Evolutionary conservation across 2,888 invertebrate species (phyloP), one percentile per base, ranked within the genome.

Genomic region (Drosophila greeni): DNA sequence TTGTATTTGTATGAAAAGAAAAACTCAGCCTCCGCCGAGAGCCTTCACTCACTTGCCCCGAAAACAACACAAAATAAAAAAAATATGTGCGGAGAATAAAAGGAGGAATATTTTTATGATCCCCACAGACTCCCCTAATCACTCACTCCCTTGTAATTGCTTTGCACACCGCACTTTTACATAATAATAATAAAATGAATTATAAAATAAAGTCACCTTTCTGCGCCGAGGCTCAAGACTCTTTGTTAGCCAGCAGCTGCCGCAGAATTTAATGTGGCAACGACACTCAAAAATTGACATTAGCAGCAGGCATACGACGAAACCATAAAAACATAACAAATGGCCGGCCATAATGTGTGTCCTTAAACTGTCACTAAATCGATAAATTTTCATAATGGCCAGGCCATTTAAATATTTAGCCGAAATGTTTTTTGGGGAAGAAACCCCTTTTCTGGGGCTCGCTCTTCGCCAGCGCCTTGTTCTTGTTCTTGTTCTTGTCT

Each of bases 351-450:
- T 86, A 86, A 85, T 84, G 85, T 84, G 85, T 82, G 82, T 76
- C 78, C 78, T 86, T 85, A 86, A 86, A 86, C 85, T 85, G 85
- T 86, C 86, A 82, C 82, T 84, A 85, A 85, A 85, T 85, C 85
- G 85, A 85, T 86, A 85, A 86, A 85, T 85, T 85, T 85, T 85
- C 78, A 85, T 86, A 85, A 77, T 85, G 85, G 76, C 74, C 80
- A 54, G 77, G 83, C 75, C 84, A 84, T 85, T 85, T 83, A 75
- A 82, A 85, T 82, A 81, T 81, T 80, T 78, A 75, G 73, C 70
- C 72, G 47, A 42, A 39, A 71, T 54, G 67, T 33, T 40, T 29
- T 11, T 24, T 58, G 31, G 34, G 48, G 29, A 14, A 16, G 60
- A 58, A 77, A 75, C 65, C 77, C 83, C 78, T 74, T 75, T 67